Conservation (phyloP, 2,888 invertebrate genomes). For the Patella ulyssiponensis region DNA sequence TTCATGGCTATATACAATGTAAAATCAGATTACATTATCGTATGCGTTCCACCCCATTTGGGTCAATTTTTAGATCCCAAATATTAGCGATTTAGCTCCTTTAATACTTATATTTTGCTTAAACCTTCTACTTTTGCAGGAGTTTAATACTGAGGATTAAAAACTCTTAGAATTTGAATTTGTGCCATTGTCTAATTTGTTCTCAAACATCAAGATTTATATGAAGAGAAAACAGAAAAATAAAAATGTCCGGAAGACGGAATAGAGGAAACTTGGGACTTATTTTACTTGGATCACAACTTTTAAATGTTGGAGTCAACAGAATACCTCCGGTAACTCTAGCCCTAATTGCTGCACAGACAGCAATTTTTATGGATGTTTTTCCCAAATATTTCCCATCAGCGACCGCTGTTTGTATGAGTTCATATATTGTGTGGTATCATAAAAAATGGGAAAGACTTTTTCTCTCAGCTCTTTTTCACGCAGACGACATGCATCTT, state of each 20-base stretch:
- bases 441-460: constrained; percentile 66
- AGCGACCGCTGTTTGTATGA: constrained; percentile 75
- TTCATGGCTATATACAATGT: too few species aligned
- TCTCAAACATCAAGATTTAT: too few species aligned
- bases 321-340: constrained; percentile 77
- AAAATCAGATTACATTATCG: too few species aligned
- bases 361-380: constrained; percentile 70
- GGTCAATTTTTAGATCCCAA: too few species aligned
- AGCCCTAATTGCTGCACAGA: constrained; percentile 73
- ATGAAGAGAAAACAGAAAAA: background rate
- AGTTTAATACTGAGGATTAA: too few species aligned
- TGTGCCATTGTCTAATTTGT: too few species aligned
- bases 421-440: constrained; percentile 73
- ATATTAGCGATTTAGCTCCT: too few species aligned
- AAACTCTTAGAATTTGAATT: too few species aligned
- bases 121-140: too few species aligned
- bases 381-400: constrained; percentile 46
- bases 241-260: constrained; percentile 26
- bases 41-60: too few species aligned
- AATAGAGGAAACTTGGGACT: constrained; percentile 50
- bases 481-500: constrained; percentile 78
- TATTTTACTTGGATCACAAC: constrained; percentile 51
- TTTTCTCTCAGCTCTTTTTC: constrained; percentile 76
- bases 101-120: too few species aligned
- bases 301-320: constrained; percentile 62